A percentile compares a stretch with the other conserved stretches of the same genome.
phyloP scores from a whole-genome alignment of 2,113 vertebrate genomes.

The Ctenomys sociabilis region DNA sequence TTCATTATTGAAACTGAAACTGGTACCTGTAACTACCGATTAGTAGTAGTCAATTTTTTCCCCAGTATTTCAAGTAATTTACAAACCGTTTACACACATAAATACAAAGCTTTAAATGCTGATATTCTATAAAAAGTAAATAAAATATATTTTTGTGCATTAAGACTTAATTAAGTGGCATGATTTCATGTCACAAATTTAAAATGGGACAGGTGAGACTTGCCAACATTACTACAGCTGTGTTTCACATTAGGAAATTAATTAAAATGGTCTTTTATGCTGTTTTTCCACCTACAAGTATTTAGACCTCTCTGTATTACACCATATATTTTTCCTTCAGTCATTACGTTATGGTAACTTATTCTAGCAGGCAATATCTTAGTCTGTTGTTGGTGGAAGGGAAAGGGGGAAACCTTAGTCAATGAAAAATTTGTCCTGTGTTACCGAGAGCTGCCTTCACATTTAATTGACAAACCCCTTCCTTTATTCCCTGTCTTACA shows the following conservation, averaged over 20 bases:
- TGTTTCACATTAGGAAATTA: conserved; percentile 89
- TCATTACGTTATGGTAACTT: conserved; percentile 73
- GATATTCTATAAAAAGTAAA: conserved; percentile 88
- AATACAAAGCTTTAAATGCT: conserved; percentile 85
- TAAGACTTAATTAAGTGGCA: conserved; percentile 86
- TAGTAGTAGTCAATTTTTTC: conserved; percentile 83
- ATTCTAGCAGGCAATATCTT: conserved; percentile 66
- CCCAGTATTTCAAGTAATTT: conserved; percentile 87
- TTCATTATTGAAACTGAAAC: conserved; percentile 88
- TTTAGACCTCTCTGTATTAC: conserved; percentile 82
- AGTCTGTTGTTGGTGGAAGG: conserved; percentile 32
- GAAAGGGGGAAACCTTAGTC: not conserved
- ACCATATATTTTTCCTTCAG: conserved; percentile 82
- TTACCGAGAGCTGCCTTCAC: conserved; percentile 58
- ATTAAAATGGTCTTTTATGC: conserved; percentile 87
- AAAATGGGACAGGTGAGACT: conserved; percentile 84
- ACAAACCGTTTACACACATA: conserved; percentile 85
- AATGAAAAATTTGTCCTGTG: conserved; percentile 72
- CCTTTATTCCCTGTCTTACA: conserved; percentile 65
- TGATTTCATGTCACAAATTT: conserved; percentile 88
- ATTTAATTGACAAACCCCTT: conserved; percentile 65
- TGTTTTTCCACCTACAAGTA: conserved; percentile 84
- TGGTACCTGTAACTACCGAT: conserved; percentile 84
- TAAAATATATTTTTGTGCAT: conserved; percentile 85
- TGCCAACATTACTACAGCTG: conserved; percentile 88